Conservation (phyloP, 1,140 invertebrate species). For the Portunus trituberculatus region DNA sequence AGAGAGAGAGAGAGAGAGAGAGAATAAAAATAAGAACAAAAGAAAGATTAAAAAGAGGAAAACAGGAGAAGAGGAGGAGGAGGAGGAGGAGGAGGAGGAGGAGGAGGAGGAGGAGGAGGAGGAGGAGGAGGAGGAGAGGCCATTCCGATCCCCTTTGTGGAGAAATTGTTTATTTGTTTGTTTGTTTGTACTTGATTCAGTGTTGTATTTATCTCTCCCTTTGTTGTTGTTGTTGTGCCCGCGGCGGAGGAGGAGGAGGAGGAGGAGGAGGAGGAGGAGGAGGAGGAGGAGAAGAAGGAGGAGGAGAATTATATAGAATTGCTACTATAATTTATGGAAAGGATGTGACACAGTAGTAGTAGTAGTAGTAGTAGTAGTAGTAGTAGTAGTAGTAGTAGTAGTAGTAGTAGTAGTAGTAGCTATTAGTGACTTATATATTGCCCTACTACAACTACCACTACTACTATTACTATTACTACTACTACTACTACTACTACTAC, state of each 20-base stretch:
- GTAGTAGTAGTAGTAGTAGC: constrained; percentile 38
- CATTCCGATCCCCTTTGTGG: neutral
- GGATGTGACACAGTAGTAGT: neutral
- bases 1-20: too few relatives aligned
- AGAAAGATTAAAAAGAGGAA: neutral
- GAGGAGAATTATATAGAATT: too few relatives aligned
- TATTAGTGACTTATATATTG: neutral
- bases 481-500: neutral
- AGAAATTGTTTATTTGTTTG: constrained; percentile 4
- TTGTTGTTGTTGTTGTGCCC: neutral
- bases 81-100: too few relatives aligned
- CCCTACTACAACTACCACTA: neutral
- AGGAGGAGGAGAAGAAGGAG: too few relatives aligned
- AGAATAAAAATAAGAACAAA: neutral
- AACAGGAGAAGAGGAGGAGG: neutral
- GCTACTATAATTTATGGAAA: too few relatives aligned
- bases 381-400: constrained; percentile 38
- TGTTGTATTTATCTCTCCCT: neutral
- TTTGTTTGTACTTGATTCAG: neutral
- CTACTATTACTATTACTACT: neutral
- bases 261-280: too few relatives aligned
- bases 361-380: constrained; percentile 44
- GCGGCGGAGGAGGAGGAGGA: neutral
- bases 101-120: neutral
- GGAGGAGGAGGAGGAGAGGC: neutral